Evolutionary conservation across 2,888 invertebrate genomes (phyloP).

Genomic region (Synergus umbraculus): DNA sequence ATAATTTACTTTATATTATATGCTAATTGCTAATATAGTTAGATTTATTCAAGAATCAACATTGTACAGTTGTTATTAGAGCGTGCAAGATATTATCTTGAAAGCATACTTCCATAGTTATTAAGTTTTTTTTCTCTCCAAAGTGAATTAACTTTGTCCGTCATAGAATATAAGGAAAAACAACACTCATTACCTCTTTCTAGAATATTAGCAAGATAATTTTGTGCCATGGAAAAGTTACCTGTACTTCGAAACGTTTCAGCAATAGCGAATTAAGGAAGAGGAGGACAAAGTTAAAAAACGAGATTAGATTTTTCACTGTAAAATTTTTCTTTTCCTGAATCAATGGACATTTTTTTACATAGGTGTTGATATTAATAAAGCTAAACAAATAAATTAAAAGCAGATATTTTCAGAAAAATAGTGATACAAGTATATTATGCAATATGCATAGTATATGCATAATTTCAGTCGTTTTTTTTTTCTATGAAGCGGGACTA

Average conservation of each 20-base stretch:
- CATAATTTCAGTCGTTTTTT: too few relatives aligned
- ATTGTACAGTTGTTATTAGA: background rate
- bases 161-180: background rate
- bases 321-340: too few relatives aligned
- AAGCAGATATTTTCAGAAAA: too few relatives aligned
- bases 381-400: too few relatives aligned
- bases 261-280: background rate
- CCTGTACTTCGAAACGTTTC: background rate
- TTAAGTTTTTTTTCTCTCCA: background rate
- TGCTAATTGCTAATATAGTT: background rate
- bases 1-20: background rate
- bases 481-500: too few relatives aligned
- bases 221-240: background rate
- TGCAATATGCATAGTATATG: too few relatives aligned
- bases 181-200: constrained; percentile 2
- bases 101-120: constrained; percentile 3
- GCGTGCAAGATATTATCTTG: background rate
- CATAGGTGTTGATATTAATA: too few relatives aligned
- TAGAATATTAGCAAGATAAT: background rate
- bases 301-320: background rate
- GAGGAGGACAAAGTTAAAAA: background rate
- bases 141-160: background rate
- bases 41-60: background rate
- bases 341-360: too few relatives aligned
- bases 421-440: too few relatives aligned